Conservation (phyloP, 2,888 invertebrate species). For the Andrena minutula region DNA sequence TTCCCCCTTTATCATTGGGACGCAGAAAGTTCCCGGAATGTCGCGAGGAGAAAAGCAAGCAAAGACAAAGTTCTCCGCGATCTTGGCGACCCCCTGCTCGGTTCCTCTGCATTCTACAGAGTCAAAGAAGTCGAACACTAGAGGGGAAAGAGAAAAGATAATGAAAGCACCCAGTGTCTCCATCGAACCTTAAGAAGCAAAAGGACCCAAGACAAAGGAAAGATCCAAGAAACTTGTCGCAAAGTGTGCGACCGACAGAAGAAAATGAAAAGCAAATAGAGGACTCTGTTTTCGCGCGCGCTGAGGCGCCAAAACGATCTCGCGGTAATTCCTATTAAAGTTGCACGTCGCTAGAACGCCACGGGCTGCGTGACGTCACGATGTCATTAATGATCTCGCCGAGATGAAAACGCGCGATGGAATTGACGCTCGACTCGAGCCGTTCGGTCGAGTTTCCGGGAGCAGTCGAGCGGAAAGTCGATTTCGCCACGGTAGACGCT, state of each 20-base stretch:
- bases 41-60: too few species aligned
- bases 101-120: too few species aligned
- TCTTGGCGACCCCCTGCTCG: too few species aligned
- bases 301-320: slow-evolving; percentile 56
- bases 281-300: slow-evolving; percentile 44
- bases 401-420: slow-evolving; percentile 51
- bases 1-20: too few species aligned
- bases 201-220: neutral
- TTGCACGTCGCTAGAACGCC: slow-evolving; percentile 55
- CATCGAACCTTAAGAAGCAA: slow-evolving; percentile 3
- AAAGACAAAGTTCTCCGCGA: too few species aligned
- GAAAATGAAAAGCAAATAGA: neutral
- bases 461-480: neutral
- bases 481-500: neutral
- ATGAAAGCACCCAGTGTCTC: too few species aligned
- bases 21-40: too few species aligned
- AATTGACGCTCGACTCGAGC: slow-evolving; percentile 15
- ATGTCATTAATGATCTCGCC: slow-evolving; percentile 72
- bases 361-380: slow-evolving; percentile 74
- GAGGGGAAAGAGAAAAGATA: too few species aligned
- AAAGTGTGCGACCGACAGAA: neutral
- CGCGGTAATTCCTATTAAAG: slow-evolving; percentile 65
- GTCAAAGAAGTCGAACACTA: too few species aligned
- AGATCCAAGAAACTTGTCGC: slow-evolving; percentile 3
- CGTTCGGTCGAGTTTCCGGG: neutral